Percentiles rank a stretch among this genome's conserved stretches.
Evolutionary conservation across 1,140 invertebrate species (phyloP).

Genomic region (Manduca sexta): DNA sequence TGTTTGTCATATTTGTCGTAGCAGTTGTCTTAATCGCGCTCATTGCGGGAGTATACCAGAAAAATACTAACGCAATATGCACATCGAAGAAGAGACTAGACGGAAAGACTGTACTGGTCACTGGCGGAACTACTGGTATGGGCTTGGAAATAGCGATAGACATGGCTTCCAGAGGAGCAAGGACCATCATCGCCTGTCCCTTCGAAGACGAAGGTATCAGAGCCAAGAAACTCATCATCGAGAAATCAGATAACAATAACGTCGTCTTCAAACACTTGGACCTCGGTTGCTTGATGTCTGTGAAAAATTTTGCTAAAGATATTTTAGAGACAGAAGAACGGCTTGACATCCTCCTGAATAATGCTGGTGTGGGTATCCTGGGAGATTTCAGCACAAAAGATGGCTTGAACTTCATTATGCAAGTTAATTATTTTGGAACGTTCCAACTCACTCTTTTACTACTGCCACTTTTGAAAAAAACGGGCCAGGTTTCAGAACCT

Average conservation of each 20-base stretch:
- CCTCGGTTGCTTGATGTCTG: conserved; percentile 36
- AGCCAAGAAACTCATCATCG: conserved; percentile 37
- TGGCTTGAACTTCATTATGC: conserved; percentile 79
- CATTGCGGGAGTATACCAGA: conserved; percentile 15
- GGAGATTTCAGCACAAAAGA: conserved; percentile 68
- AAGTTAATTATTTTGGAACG: conserved; percentile 79
- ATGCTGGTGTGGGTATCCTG: conserved; percentile 77
- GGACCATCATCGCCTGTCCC: conserved; percentile 84
- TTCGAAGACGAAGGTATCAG: conserved; percentile 64
- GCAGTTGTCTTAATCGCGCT: conserved; percentile 7
- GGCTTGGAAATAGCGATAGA: conserved; percentile 82
- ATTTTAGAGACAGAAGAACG: conserved; percentile 70
- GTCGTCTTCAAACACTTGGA: conserved; percentile 46
- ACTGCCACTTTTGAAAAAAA: conserved; percentile 72
- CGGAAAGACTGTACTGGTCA: conserved; percentile 84
- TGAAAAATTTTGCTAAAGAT: conserved; percentile 34
- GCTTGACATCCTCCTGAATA: conserved; percentile 81
- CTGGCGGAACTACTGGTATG: conserved; percentile 88
- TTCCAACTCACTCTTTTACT: conserved; percentile 82
- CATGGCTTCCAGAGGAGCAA: conserved; percentile 79
- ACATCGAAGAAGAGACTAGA: conserved; percentile 53
- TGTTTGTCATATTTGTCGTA: conserved; percentile 4
- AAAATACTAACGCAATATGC: conserved; percentile 38
- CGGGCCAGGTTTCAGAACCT: conserved; percentile 51
- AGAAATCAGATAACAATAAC: conserved; percentile 37